Percentiles rank a stretch among this genome's conserved stretches.
phyloP scores from a whole-genome alignment of 2,888 invertebrate genomes.

The Orthonychiurus folsomi region DNA sequence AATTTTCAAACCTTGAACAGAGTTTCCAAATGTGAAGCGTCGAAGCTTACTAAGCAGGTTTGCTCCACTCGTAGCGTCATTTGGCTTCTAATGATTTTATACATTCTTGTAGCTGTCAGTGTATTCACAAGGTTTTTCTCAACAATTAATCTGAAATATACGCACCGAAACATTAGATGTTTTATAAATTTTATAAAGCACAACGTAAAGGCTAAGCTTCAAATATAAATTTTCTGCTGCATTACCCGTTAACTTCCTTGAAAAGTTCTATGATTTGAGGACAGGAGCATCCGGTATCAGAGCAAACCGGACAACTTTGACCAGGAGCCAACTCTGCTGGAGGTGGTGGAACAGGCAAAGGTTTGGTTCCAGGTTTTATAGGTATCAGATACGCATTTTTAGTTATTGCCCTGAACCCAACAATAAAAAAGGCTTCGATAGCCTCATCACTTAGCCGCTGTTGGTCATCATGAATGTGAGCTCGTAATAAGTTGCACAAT shows the following conservation, averaged over 20 bases:
- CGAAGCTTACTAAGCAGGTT: conserved; percentile 77
- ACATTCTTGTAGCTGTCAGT: conserved; percentile 73
- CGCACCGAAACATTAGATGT: no score
- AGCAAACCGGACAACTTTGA: background rate
- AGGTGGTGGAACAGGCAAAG: background rate
- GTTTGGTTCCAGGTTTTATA: background rate
- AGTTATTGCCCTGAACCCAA: background rate
- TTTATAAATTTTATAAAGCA: no score
- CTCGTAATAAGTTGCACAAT: background rate
- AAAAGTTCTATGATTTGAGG: background rate
- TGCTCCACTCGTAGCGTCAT: conserved; percentile 77
- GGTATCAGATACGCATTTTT: background rate
- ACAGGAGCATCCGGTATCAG: background rate
- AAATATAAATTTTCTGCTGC: no score
- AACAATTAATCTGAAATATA: background rate
- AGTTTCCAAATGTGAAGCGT: conserved; percentile 65
- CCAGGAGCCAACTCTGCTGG: background rate
- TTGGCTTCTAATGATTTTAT: conserved; percentile 69
- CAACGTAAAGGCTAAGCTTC: no score
- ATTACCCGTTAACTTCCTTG: background rate
- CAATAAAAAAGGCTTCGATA: background rate
- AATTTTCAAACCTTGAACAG: conserved; percentile 57
- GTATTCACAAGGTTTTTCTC: background rate
- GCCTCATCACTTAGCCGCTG: background rate
- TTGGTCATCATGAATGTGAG: background rate